Base-by-base conservation (phyloP, 2,888 invertebrate species). In the Cremastinae sp. region DNA sequence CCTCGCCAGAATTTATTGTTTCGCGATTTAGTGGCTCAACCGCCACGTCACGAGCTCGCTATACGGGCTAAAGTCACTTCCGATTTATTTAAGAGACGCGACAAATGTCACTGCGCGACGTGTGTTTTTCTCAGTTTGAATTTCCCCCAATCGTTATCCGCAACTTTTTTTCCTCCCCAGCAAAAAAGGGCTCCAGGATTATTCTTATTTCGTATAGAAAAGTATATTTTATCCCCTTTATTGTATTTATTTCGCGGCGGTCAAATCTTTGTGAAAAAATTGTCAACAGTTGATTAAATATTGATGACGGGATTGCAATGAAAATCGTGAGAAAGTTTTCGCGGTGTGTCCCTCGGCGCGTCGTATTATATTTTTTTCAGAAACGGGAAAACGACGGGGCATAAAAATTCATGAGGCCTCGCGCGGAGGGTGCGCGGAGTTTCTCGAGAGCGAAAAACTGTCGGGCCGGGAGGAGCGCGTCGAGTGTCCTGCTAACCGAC, bases 1-100 rank as follows among this genome's bases (percentile, higher is more conserved):
- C 66, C 66, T 61, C 77, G 77, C 76, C 10, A 80, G 82, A 86
- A 89, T 89, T 89, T 89, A 89, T 89, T 85, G 89, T 88, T 88
- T 86, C 83, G 84, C 84, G 85, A 87, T 88, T 88, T 86, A 86
- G 85, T 83, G 87, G 85, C 83, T 83, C 79, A 81, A 75, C 65
- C 64, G 78, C 80, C 79, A 41, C 28, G 79, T 80, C 83, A 82
- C 83, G 81, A 81, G 83, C 82, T 82, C 77, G 72, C 76, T 51
- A n/a, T n/a, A 47, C 49, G 18, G 66, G 76, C 59, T 78, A 75
- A 76, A 58, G 73, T 45, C 51, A 36, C 59, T 47, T 16, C 16
- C 45, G 61, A 43, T 65, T 7, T 22, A 41, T 54, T 36, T 51
- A n/a, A 18, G 66, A 70, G 75, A 59, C 74, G 53, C 65, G 54